Percentiles rank a stretch among this genome's conserved stretches.
These are phyloP conservation scores for Lacanobia oleracea DNA, from an alignment of 2,888 invertebrate species.

Conservation along the genomic window DNA sequence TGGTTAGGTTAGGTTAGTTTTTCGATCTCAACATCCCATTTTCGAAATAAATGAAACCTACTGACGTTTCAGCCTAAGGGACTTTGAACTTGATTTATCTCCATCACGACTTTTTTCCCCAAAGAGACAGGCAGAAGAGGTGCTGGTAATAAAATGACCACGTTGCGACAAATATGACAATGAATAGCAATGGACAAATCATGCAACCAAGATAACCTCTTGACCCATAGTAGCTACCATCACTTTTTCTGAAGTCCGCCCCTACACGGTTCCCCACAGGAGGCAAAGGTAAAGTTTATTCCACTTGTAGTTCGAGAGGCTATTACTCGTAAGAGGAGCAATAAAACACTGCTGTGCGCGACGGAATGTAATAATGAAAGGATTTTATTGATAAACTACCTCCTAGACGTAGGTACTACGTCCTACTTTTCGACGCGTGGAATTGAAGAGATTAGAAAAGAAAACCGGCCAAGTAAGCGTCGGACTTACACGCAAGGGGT, in stretches of 20 bases:
- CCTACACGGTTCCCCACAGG: not conserved
- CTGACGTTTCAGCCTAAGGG: no score
- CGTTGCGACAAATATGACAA: no score
- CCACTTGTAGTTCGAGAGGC: slow-evolving; percentile 42
- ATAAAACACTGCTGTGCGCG: slow-evolving; percentile 60
- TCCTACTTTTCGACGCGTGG: slow-evolving; percentile 10
- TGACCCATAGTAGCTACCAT: not conserved
- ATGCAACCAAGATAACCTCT: no score
- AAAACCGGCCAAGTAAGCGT: not conserved
- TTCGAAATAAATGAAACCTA: no score
- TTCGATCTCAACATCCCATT: no score
- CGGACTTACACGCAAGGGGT: no score
- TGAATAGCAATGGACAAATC: no score
- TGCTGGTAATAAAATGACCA: no score
- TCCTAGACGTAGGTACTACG: slow-evolving; percentile 4
- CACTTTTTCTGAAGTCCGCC: slow-evolving; percentile 10
- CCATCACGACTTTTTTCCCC: no score
- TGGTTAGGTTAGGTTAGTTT: no score
- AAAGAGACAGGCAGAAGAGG: no score
- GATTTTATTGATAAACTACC: slow-evolving; percentile 57
- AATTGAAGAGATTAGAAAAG: slow-evolving; percentile 2
- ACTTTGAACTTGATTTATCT: no score
- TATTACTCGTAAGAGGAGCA: slow-evolving; percentile 40
- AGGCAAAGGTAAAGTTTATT: slow-evolving; percentile 38
- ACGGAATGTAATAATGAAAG: slow-evolving; percentile 57